Evolutionary conservation across 2,113 vertebrate species (phyloP).

Genomic region (Alethe castanea): DNA sequence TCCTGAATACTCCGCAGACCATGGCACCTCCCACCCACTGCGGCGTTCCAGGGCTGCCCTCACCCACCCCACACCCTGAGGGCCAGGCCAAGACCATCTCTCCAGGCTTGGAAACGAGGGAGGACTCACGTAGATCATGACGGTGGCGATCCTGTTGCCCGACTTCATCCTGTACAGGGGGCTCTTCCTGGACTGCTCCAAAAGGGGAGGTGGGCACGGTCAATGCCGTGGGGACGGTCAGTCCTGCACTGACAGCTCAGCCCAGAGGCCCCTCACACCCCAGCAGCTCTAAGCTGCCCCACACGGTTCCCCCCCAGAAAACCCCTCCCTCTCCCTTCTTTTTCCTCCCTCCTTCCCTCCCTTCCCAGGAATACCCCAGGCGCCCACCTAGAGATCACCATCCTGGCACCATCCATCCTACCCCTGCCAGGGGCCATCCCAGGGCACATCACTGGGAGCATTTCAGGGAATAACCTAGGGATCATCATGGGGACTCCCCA

Average conservation of each 20-base stretch:
- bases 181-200: constrained; percentile 82
- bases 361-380: not conserved
- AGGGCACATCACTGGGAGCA: not conserved
- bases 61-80: not conserved
- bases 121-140: constrained; percentile 94
- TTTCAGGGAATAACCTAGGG: not conserved
- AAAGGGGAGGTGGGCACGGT: not conserved
- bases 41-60: not conserved
- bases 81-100: rapidly evolving
- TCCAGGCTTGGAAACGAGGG: rapidly evolving
- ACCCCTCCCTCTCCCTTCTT: not conserved
- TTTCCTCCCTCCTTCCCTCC: not conserved
- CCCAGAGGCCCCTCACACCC: rapidly evolving
- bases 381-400: not conserved
- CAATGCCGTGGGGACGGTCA: not conserved
- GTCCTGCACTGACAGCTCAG: rapidly evolving
- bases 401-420: not conserved
- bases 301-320: rapidly evolving
- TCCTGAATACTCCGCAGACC: rapidly evolving
- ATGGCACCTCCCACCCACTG: not conserved
- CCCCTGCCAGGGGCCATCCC: not conserved
- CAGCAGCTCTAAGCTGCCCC: not conserved
- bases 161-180: constrained; percentile 90
- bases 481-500: not conserved
- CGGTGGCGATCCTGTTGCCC: constrained; percentile 89